Percentiles rank a stretch among this genome's conserved stretches.
Evolutionary conservation across 2,113 vertebrate genomes (phyloP).

Genomic region (Charina bottae): DNA sequence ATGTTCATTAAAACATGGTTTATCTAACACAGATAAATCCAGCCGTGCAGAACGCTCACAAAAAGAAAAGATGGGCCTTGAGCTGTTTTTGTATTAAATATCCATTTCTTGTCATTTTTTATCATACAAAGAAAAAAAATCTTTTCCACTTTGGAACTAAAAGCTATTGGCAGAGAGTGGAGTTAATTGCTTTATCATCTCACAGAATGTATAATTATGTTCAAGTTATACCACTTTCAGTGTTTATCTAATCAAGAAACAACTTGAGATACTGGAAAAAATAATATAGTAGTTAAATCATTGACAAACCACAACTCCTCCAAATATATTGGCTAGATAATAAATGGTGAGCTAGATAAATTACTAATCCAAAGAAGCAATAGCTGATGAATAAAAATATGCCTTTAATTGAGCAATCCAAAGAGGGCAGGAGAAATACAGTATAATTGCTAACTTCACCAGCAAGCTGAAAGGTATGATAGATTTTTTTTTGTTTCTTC

Average conservation of each 20-base stretch:
- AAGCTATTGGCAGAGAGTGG: neutral
- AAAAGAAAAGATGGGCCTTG: neutral
- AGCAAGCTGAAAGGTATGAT: neutral
- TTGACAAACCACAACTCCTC: neutral
- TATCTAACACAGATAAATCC: neutral
- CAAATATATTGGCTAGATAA: neutral
- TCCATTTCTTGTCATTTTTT: neutral
- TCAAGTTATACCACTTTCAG: neutral
- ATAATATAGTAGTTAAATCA: constrained; percentile 3
- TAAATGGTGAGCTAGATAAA: neutral
- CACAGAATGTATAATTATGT: neutral
- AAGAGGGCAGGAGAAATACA: neutral
- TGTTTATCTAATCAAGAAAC: neutral
- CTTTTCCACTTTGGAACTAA: neutral
- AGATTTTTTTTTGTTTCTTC: neutral
- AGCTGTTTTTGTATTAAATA: neutral
- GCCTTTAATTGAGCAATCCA: neutral
- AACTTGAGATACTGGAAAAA: neutral
- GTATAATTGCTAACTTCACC: neutral
- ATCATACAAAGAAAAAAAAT: neutral
- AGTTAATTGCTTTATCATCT: neutral
- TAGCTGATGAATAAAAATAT: neutral
- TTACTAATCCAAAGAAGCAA: neutral
- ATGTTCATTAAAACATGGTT: neutral
- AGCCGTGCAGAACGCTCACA: neutral